Evolutionary conservation across 2,888 invertebrate genomes (phyloP).

Genomic region (Phyllotreta striolata): DNA sequence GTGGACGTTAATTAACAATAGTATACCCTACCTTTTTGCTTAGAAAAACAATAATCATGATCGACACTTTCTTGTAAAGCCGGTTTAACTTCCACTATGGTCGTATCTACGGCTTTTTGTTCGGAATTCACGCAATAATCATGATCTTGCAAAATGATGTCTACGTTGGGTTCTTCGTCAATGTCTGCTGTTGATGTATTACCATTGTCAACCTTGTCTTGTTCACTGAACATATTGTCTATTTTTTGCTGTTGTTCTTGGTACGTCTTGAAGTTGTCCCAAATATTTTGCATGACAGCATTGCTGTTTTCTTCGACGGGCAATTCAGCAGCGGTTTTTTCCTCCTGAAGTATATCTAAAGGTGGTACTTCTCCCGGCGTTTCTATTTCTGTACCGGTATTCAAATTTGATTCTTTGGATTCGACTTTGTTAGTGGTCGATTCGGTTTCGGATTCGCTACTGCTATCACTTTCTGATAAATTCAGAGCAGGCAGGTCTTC

Average conservation of each 20-base stretch:
- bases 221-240: conserved; percentile 50
- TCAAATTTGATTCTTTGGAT: conserved; percentile 18
- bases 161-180: conserved; percentile 29
- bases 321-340: conserved; percentile 53
- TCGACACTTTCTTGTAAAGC: conserved; percentile 58
- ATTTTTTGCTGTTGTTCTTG: conserved; percentile 73
- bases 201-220: conserved; percentile 36
- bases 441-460: conserved; percentile 68
- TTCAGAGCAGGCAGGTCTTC: conserved; percentile 81
- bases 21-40: conserved; percentile 37
- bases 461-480: conserved; percentile 85
- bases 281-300: conserved; percentile 69
- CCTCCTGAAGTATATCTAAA: conserved; percentile 38
- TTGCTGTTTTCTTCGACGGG: conserved; percentile 39
- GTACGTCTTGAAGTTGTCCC: conserved; percentile 80
- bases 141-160: conserved; percentile 68
- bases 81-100: conserved; percentile 56
- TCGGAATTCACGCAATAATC: conserved; percentile 72
- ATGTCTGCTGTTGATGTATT: conserved; percentile 31
- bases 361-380: conserved; percentile 33
- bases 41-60: conserved; percentile 60
- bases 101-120: conserved; percentile 46
- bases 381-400: conserved; percentile 30
- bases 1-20: neutral
- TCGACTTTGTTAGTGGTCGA: conserved; percentile 29